Evolutionary conservation across 35 echinoderm and acorn worm genomes (phyloP).

Genomic region (Heliocidaris tuberculata): DNA sequence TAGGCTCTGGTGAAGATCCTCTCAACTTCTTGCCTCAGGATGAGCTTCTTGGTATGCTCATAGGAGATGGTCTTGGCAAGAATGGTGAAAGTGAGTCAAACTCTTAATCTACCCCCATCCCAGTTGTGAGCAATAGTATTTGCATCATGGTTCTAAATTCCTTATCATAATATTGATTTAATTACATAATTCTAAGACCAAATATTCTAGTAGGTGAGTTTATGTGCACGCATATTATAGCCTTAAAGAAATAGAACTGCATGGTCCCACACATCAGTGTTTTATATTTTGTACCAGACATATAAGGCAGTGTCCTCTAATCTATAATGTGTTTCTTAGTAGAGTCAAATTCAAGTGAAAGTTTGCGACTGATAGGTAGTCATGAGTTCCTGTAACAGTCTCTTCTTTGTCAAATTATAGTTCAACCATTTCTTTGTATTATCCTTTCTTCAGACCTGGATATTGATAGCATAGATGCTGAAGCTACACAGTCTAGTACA

Average conservation of each 20-base stretch:
- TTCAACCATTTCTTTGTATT: not conserved
- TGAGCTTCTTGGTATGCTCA: constrained; percentile 88
- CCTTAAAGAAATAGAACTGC: no score
- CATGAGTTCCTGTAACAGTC: not conserved
- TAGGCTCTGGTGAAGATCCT: constrained; percentile 80
- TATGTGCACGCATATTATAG: no score
- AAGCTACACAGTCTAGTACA: constrained; percentile 45
- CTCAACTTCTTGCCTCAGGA: constrained; percentile 94
- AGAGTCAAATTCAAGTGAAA: no score
- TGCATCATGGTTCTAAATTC: not conserved
- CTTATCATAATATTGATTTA: not conserved
- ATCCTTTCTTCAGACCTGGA: constrained; percentile 57
- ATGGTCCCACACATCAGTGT: no score
- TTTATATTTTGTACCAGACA: no score
- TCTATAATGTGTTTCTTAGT: no score
- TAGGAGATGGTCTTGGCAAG: constrained; percentile 82
- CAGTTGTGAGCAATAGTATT: not conserved
- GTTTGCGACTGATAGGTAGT: no score
- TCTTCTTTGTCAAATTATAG: not conserved
- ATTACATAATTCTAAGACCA: not conserved
- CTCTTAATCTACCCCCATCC: not conserved
- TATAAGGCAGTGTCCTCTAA: no score
- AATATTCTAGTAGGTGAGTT: no score
- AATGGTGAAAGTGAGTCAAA: constrained; percentile 79
- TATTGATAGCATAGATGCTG: constrained; percentile 69